Percentiles rank a stretch among this genome's conserved stretches.
These are phyloP conservation scores for Syngnathus scovelli DNA, from an alignment of 2,113 vertebrate genomes.

Conservation along the genomic window DNA sequence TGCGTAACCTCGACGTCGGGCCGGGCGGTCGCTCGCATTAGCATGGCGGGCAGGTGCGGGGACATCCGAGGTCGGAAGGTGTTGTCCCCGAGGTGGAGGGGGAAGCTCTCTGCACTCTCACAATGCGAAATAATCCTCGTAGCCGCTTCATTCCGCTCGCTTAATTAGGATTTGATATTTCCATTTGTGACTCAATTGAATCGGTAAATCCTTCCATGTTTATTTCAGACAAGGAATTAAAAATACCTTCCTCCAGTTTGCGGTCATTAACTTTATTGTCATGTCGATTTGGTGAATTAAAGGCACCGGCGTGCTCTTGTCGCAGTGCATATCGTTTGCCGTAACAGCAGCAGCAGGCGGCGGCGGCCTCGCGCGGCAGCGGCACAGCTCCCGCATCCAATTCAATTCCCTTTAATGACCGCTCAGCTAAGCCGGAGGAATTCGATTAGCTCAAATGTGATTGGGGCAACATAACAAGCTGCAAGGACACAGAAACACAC, in stretches of 20 bases:
- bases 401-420: constrained; percentile 12
- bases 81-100: too few species aligned
- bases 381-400: constrained; percentile 6
- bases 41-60: background rate
- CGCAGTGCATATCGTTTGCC: constrained; percentile 3
- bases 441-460: constrained; percentile 9
- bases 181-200: background rate
- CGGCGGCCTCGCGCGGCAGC: background rate
- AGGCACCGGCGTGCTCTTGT: constrained; percentile 6
- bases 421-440: constrained; percentile 11
- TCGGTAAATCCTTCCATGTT: background rate
- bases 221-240: background rate
- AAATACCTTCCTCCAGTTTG: background rate
- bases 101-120: background rate
- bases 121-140: background rate
- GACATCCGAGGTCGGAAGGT: background rate
- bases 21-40: background rate
- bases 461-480: constrained; percentile 1
- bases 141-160: background rate
- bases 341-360: constrained; percentile 1
- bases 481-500: background rate
- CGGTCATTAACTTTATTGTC: background rate
- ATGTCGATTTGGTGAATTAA: background rate
- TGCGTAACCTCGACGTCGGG: constrained; percentile 23
- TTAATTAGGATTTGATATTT: constrained; percentile 1